Conservation (phyloP, 2,888 invertebrate species). For the Drosophila nr. fundita region DNA sequence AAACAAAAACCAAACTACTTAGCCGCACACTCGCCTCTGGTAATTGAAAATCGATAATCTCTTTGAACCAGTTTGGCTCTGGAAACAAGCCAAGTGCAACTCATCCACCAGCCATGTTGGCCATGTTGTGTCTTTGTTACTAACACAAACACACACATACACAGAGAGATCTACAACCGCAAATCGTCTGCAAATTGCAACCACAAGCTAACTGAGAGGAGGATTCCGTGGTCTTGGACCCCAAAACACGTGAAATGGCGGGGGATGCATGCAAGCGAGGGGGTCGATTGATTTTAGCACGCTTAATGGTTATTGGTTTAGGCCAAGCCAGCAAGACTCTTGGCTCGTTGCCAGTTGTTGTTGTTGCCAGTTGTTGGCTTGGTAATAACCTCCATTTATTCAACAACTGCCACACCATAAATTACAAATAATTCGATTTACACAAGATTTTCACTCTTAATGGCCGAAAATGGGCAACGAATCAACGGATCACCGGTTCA, state of each 20-base stretch:
- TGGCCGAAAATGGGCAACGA: slow-evolving; percentile 77
- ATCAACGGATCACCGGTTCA: slow-evolving; percentile 56
- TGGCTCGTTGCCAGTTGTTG: slow-evolving; percentile 53
- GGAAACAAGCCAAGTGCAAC: slow-evolving; percentile 36
- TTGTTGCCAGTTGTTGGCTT: slow-evolving; percentile 34
- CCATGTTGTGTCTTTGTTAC: slow-evolving; percentile 64
- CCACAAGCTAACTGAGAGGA: slow-evolving; percentile 61
- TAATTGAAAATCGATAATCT: slow-evolving; percentile 83
- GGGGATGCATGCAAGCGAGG: slow-evolving; percentile 20
- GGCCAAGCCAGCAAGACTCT: slow-evolving; percentile 49
- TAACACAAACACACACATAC: slow-evolving; percentile 14
- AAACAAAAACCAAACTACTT: slow-evolving; percentile 80
- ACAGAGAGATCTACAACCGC: slow-evolving; percentile 41
- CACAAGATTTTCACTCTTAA: slow-evolving; percentile 82
- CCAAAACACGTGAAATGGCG: slow-evolving; percentile 12
- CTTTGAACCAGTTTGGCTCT: slow-evolving; percentile 75
- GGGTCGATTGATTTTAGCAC: slow-evolving; percentile 77
- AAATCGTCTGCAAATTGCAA: slow-evolving; percentile 80
- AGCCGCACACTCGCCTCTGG: slow-evolving; percentile 76
- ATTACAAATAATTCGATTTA: slow-evolving; percentile 85
- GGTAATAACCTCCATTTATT: slow-evolving; percentile 79
- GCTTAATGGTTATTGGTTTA: slow-evolving; percentile 81
- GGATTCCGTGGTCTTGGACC: slow-evolving; percentile 38
- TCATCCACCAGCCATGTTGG: slow-evolving; percentile 38
- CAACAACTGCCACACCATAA: slow-evolving; percentile 81